Percentiles rank a stretch among this genome's conserved stretches.
phyloP scores from a whole-genome alignment of 2,797 vertebrate genomes.

The Falco naumanni region DNA sequence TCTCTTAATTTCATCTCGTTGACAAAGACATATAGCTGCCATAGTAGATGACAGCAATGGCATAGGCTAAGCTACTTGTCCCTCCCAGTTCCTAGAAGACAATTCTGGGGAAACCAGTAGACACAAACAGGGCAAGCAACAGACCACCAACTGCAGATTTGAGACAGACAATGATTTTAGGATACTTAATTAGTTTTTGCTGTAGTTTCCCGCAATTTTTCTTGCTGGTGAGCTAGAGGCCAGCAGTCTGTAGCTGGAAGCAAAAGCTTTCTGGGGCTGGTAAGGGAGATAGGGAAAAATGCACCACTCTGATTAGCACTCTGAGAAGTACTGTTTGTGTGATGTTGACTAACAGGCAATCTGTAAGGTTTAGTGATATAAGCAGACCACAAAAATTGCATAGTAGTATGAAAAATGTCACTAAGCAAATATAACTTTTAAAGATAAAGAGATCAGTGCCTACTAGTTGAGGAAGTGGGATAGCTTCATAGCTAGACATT shows the following conservation, averaged over 20 bases:
- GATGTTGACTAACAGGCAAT: background rate
- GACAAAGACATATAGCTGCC: background rate
- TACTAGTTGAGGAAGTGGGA: background rate
- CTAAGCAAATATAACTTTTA: background rate
- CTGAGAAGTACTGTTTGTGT: background rate
- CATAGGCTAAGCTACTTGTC: background rate
- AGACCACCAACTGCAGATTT: background rate
- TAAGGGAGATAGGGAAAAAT: background rate
- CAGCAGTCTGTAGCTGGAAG: background rate
- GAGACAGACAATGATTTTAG: background rate
- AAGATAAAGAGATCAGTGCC: background rate
- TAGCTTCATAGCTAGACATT: background rate
- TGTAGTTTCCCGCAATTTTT: background rate
- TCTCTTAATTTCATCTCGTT: background rate
- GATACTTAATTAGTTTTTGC: background rate
- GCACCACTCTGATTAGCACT: background rate
- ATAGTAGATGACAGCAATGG: background rate
- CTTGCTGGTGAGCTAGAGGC: background rate
- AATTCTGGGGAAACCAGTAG: background rate
- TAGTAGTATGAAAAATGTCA: background rate
- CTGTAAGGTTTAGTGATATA: background rate
- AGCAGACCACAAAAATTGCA: background rate
- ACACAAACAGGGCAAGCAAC: background rate
- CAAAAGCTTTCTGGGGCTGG: background rate
- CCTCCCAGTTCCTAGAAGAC: background rate